A percentile compares a stretch with the other conserved stretches of the same genome.
These are phyloP conservation scores for Perizoma flavofasciatum DNA, from an alignment of 2,888 invertebrate genomes.

Conservation along the genomic window DNA sequence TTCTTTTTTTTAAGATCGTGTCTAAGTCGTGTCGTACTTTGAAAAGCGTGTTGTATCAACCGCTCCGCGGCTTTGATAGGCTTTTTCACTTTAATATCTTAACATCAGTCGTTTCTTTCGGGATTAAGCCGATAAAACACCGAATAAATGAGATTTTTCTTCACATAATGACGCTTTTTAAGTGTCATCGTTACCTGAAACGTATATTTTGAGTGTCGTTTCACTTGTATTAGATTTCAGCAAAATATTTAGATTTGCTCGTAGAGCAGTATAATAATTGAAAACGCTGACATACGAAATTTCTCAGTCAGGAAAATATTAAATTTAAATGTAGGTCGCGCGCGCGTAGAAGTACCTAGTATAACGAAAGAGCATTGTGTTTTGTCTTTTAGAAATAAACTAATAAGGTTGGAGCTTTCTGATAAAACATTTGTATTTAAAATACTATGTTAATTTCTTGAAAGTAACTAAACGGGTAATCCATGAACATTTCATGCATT, in stretches of 20 bases:
- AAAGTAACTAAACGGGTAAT: no score
- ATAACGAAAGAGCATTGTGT: constrained; percentile 11
- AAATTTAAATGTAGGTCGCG: constrained; percentile 9
- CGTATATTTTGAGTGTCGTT: constrained; percentile 23
- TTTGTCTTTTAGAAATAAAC: neutral
- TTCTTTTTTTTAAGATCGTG: constrained; percentile 2
- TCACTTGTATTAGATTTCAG: constrained; percentile 15
- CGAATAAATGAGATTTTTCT: constrained; percentile 44
- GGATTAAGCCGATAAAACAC: constrained; percentile 49
- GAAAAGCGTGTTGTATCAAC: constrained; percentile 51
- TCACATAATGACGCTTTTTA: constrained; percentile 28
- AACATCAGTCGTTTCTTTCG: constrained; percentile 51
- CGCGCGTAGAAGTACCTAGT: neutral
- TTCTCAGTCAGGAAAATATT: constrained; percentile 2
- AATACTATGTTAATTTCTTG: no score
- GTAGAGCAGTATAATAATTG: constrained; percentile 5
- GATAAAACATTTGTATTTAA: no score
- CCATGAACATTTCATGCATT: no score
- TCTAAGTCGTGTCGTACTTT: constrained; percentile 7
- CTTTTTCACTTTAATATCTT: constrained; percentile 57
- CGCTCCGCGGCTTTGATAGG: constrained; percentile 47
- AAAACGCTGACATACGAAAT: neutral
- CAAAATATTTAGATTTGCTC: constrained; percentile 5
- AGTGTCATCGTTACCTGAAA: constrained; percentile 29
- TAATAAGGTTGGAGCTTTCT: no score